Evolutionary conservation across 2,113 vertebrate species (phyloP).

Genomic region (Todiramphus chloris): DNA sequence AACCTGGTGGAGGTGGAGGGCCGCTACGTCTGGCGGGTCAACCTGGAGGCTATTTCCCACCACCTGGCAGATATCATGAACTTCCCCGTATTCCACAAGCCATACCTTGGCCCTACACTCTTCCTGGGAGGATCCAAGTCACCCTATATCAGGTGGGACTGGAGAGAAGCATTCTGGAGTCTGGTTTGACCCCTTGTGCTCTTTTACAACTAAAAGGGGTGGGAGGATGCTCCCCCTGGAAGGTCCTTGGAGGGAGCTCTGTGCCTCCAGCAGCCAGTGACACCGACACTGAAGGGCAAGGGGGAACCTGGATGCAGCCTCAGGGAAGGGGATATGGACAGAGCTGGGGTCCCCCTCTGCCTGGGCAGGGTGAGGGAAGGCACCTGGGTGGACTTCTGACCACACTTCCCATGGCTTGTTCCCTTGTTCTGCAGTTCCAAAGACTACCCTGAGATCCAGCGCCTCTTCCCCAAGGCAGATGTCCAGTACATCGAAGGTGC

Average conservation of each 20-base stretch:
- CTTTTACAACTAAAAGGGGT: not conserved
- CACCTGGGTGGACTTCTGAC: not conserved
- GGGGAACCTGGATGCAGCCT: not conserved
- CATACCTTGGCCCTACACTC: constrained; percentile 85
- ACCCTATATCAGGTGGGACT: constrained; percentile 84
- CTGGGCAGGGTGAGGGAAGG: not conserved
- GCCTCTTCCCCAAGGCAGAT: constrained; percentile 84
- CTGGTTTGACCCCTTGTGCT: not conserved
- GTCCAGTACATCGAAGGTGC: constrained; percentile 87
- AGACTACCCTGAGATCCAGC: constrained; percentile 86
- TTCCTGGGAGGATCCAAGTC: constrained; percentile 92
- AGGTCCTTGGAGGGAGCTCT: not conserved
- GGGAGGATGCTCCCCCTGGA: not conserved
- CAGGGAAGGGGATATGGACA: not conserved
- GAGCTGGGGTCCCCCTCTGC: not conserved
- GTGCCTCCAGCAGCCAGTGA: not conserved
- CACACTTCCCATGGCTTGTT: not conserved
- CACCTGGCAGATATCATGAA: constrained; percentile 82
- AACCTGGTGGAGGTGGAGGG: constrained; percentile 88
- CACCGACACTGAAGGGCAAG: fast-evolving
- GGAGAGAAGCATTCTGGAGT: not conserved
- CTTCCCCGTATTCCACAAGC: constrained; percentile 80
- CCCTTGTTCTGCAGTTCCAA: constrained; percentile 74
- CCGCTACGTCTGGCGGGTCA: constrained; percentile 85
- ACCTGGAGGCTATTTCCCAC: constrained; percentile 85